Conservation (phyloP, 2,113 vertebrate genomes). For the Ploceus nigricollis region DNA sequence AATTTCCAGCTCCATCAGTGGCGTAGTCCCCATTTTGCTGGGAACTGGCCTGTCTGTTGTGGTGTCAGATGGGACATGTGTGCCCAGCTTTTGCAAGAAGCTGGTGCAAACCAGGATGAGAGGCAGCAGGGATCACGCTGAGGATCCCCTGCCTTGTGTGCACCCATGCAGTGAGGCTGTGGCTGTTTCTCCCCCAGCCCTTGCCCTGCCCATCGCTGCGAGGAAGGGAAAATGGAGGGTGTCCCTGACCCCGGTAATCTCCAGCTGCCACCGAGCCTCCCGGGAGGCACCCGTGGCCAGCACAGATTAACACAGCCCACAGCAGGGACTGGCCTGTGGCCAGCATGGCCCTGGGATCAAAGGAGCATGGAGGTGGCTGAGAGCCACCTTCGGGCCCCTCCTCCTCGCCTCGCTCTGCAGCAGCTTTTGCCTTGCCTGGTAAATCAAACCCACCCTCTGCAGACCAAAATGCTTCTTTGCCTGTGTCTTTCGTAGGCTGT, state of each 20-base stretch:
- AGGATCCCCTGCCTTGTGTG: fast-evolving
- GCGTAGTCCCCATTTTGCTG: background rate
- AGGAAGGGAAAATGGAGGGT: slow-evolving; percentile 50
- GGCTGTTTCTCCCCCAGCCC: background rate
- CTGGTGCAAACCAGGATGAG: background rate
- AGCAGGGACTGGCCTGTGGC: background rate
- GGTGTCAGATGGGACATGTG: background rate
- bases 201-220: background rate
- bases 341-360: slow-evolving; percentile 11
- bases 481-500: fast-evolving
- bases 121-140: background rate
- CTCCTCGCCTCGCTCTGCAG: background rate
- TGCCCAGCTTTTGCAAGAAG: background rate
- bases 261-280: slow-evolving; percentile 41
- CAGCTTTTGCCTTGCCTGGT: background rate
- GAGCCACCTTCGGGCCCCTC: background rate
- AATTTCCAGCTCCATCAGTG: background rate
- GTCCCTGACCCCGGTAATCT: slow-evolving; percentile 37
- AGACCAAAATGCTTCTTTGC: background rate
- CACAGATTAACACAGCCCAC: slow-evolving; percentile 37
- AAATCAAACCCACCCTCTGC: background rate
- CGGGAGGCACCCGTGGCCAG: background rate
- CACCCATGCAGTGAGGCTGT: fast-evolving
- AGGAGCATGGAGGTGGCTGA: slow-evolving; percentile 12
- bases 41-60: background rate